Percentiles rank a stretch among this genome's conserved stretches.
These are phyloP conservation scores for Eugnorisma glareosa DNA, from an alignment of 2,888 invertebrate genomes.

Conservation along the genomic window DNA sequence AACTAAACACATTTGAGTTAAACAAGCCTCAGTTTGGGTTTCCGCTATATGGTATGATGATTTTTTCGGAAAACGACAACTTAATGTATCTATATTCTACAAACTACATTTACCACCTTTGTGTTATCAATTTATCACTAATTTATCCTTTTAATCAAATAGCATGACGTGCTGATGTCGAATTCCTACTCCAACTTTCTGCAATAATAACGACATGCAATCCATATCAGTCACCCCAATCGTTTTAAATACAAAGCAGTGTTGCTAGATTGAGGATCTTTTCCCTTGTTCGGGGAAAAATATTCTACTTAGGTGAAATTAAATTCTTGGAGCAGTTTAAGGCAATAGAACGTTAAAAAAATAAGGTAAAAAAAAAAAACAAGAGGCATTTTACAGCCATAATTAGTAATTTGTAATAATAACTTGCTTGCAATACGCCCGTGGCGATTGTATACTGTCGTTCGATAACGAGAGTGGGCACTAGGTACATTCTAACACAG, in stretches of 20 bases:
- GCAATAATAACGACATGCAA: conserved; percentile 38
- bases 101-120: background rate
- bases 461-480: no score
- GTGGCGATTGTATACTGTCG: background rate
- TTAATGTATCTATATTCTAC: background rate
- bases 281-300: background rate
- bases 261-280: background rate
- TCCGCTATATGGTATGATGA: background rate
- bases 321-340: background rate
- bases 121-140: background rate
- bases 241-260: conserved; percentile 54
- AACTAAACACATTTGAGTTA: background rate
- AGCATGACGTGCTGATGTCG: conserved; percentile 22
- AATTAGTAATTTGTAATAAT: background rate
- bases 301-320: background rate
- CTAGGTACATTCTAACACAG: no score
- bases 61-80: background rate
- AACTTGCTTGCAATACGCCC: background rate
- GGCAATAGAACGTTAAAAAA: background rate
- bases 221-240: conserved; percentile 31
- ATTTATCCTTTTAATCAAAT: conserved; percentile 3
- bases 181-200: conserved; percentile 6
- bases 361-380: background rate
- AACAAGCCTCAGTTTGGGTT: background rate
- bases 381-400: background rate